Percentiles rank a stretch among this genome's conserved stretches.
Evolutionary conservation across 2,797 vertebrate genomes (phyloP).

Genomic region (Artibeus jamaicensis): DNA sequence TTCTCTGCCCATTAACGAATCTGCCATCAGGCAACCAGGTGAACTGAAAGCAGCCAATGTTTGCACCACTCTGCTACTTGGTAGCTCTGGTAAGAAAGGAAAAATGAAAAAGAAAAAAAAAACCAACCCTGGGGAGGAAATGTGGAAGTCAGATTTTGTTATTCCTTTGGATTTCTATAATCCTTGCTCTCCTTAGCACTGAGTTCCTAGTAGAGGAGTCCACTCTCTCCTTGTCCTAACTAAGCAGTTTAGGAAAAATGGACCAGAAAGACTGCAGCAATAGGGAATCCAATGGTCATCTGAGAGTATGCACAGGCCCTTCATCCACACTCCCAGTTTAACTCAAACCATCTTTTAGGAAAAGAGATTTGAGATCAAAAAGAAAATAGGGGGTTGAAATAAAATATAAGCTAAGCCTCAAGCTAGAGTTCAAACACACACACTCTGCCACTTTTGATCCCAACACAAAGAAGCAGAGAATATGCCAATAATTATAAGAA

Average conservation of each 20-base stretch:
- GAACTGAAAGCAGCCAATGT: background rate
- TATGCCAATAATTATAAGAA: background rate
- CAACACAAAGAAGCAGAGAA: background rate
- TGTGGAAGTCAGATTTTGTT: background rate
- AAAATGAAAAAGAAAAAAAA: background rate
- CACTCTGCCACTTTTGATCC: background rate
- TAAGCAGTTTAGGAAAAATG: background rate
- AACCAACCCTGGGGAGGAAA: background rate
- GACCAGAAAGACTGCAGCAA: background rate
- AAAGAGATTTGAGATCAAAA: background rate
- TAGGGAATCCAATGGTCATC: background rate
- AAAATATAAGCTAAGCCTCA: conserved; percentile 29
- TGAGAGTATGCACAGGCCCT: background rate
- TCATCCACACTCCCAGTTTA: background rate
- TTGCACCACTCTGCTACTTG: background rate
- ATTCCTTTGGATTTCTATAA: background rate
- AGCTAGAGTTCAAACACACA: background rate
- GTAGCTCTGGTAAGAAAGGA: background rate
- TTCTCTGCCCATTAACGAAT: background rate
- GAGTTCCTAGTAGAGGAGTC: background rate
- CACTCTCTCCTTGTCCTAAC: background rate
- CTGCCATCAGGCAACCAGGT: background rate
- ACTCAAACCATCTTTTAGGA: background rate
- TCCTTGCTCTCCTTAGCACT: background rate
- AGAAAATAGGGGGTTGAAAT: background rate